phyloP scores from a whole-genome alignment of 2,888 invertebrate genomes.

The Apantesis nais region DNA sequence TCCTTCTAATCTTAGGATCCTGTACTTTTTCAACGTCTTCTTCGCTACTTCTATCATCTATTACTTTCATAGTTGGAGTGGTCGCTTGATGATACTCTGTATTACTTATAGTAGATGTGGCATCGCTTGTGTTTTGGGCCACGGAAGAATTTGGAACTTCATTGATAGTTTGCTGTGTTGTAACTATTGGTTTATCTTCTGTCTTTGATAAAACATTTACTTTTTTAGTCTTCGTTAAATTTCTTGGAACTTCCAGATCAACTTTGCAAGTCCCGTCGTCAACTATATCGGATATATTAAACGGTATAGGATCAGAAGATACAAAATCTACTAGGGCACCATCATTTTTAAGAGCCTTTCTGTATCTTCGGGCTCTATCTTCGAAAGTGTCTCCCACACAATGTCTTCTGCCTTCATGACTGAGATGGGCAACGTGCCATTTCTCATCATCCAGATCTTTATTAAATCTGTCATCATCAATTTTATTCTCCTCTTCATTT shows the following conservation, averaged over 20 bases:
- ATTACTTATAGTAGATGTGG: background rate
- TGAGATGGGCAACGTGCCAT: constrained; percentile 66
- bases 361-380: constrained; percentile 58
- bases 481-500: background rate
- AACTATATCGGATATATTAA: constrained; percentile 47
- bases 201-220: background rate
- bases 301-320: constrained; percentile 56
- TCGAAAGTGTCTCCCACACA: constrained; percentile 58
- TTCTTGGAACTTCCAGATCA: constrained; percentile 12
- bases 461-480: constrained; percentile 50
- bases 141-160: background rate
- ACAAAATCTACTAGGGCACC: constrained; percentile 62
- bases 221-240: background rate
- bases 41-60: constrained; percentile 7
- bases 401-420: constrained; percentile 43
- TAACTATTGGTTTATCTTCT: background rate
- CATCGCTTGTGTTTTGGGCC: background rate
- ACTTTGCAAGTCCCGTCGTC: constrained; percentile 47
- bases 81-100: constrained; percentile 16
- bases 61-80: background rate
- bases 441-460: constrained; percentile 56
- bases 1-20: constrained; percentile 43
- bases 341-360: constrained; percentile 57
- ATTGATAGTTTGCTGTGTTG: background rate
- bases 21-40: constrained; percentile 6